Evolutionary conservation across 2,113 vertebrate genomes (phyloP).

Genomic region (Anser cygnoides): DNA sequence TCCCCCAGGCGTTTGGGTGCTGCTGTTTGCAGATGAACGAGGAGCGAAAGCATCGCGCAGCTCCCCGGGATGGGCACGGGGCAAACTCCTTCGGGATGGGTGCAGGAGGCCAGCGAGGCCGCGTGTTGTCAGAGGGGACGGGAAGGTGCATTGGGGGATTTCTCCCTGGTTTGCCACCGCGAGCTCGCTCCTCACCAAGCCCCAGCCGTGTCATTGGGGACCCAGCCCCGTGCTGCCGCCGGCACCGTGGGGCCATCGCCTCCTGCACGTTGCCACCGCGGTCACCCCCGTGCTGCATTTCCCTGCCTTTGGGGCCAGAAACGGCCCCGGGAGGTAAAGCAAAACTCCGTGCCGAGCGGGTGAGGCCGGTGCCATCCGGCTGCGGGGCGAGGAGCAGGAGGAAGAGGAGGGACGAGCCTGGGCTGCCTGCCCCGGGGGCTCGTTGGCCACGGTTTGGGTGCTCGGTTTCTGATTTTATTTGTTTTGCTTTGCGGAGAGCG

Average conservation of each 20-base stretch:
- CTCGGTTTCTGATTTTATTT: background rate
- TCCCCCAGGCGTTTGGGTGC: fast-evolving
- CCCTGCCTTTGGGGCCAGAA: background rate
- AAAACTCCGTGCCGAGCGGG: background rate
- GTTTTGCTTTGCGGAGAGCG: background rate
- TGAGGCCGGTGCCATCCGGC: background rate
- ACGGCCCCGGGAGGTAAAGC: fast-evolving
- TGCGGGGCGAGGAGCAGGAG: background rate
- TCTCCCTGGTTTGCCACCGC: fast-evolving
- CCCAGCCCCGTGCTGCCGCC: fast-evolving
- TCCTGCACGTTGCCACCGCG: fast-evolving
- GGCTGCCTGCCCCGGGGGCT: background rate
- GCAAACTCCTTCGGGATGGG: background rate
- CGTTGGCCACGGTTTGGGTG: fast-evolving
- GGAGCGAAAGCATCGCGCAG: background rate
- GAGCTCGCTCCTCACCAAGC: background rate
- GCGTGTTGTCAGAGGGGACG: background rate
- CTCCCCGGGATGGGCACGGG: background rate
- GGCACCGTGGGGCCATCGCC: fast-evolving
- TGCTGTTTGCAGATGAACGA: background rate
- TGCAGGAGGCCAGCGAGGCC: background rate
- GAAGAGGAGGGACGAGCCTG: background rate
- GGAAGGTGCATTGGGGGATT: fast-evolving
- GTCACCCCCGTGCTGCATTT: background rate
- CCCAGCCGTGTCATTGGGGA: fast-evolving